Base-by-base conservation (phyloP, 2,888 invertebrate species). In the Acleris cristana region DNA sequence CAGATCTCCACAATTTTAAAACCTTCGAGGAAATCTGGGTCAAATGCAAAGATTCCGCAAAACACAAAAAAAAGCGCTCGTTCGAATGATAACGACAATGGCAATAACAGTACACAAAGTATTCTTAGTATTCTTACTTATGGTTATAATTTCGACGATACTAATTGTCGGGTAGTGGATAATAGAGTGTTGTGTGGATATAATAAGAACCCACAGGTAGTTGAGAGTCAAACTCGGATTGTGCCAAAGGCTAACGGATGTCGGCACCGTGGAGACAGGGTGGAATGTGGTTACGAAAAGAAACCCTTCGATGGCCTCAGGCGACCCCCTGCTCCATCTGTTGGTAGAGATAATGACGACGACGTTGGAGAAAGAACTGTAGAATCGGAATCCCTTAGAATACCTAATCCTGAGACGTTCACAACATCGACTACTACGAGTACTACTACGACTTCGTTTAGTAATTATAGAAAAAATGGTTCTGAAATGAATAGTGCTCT, bases 151-250 rank as follows among this genome's bases (percentile, higher is more conserved):
- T 90, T 74, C 66, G 78, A 89, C 72, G 79, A 74, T 40, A 78
- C 73, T 21, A 75, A 78, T 63, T 90, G 90, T 71, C 83, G 79
- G 75, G 69, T 75, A 18, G 60, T 82, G 0, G 80, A 82, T 7
- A 77, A 83, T 44, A 83, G 88, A 71, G 73, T 87, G 51, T 73
- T 90, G 7, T 91, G 90, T 76, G 91, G 90, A 3, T 91, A 90
- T 69, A 78, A 89, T 18, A 87, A 83, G 76, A 88, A 90, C 71
- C 73, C 71, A 52, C 85, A 81, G 6, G 44, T 72, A 10, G 72
- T 75, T 64, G 70, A 72, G 23, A 68, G 73, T 40, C 14, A 40
- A 4, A 70, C 78, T 4, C 69, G 73, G 55, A 52, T 76, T 14
- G 65, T 77, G 21, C 76, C 86, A 53, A 51, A 86, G 4, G 82